Evolutionary conservation across 2,113 vertebrate species (phyloP), one percentile per base, ranked within the genome.

Genomic region (Ciconia stormi): DNA sequence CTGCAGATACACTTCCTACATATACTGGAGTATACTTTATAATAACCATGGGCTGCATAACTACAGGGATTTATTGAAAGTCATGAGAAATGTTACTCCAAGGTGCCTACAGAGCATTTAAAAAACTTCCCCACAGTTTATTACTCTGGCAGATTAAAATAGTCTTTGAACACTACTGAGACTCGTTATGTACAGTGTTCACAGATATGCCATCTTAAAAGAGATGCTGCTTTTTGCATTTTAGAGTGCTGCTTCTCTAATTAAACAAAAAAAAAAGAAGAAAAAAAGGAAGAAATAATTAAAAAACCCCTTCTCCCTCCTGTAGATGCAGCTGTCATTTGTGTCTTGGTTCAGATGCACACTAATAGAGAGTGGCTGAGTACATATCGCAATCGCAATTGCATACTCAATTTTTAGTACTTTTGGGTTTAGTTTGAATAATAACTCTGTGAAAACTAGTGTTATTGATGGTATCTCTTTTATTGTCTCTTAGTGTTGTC

Each of bases 111-210:
- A 80, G 62, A 76, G 85, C 62, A 79, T 87, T 96, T 84, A 13
- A 89, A 93, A 96, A 89, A 44, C 58, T 49, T 77, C n/a, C 72
- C 91, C 27, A 47, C 62, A 29, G 63, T 77, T 93, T 89, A 91
- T 91, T 87, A 77, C 67, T 44, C 55, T 77, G 49, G 62, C 49
- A 89, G 87, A 89, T 77, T 89, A 92, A 87, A 91, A 93, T 10
- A 56, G 47, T 52, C 76, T 92, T 76, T 81, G 72, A 86, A 83
- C 67, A 72, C 52, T 38, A 71, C 30, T 11, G 74, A 93, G 82
- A 85, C 36, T 58, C 10, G 5, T 87, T 93, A 84, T 44, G 27
- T 52, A 61, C n/a, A 50, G 53, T n/a, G 47, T 83, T 93, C 62
- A 55, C 32, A 76, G 71, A 55, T 62, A 89, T 8, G 23, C 47